These are phyloP conservation scores for Phalacrocorax pelagicus DNA, from an alignment of 2,113 vertebrate species.

Conservation along the genomic window DNA sequence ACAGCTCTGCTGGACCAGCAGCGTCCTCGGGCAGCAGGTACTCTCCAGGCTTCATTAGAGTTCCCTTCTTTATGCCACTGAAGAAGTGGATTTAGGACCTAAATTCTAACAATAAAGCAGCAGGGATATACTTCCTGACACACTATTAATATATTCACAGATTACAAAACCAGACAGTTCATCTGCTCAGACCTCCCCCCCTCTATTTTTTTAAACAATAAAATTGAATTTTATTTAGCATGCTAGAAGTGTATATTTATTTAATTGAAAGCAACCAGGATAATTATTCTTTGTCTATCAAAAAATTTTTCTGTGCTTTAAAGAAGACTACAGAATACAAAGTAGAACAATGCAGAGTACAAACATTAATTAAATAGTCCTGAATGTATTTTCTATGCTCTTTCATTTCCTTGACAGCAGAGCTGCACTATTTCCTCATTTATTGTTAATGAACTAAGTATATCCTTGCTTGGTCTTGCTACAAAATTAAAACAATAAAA, in stretches of 20 bases:
- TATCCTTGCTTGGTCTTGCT: neutral
- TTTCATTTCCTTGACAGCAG: constrained; percentile 51
- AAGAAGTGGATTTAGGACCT: neutral
- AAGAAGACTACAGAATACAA: constrained; percentile 22
- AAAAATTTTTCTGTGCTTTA: constrained; percentile 3
- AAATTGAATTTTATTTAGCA: neutral
- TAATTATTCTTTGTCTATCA: constrained; percentile 15
- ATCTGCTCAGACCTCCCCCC: neutral
- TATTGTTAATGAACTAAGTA: constrained; percentile 43
- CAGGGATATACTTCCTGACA: neutral
- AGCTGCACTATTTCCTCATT: constrained; percentile 34
- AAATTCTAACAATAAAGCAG: neutral
- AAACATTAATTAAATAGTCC: constrained; percentile 36
- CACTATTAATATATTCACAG: neutral
- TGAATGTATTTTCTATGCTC: constrained; percentile 4
- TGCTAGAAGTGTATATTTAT: neutral
- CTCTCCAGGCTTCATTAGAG: neutral
- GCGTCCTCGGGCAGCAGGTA: neutral
- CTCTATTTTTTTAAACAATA: neutral
- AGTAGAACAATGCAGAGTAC: constrained; percentile 26
- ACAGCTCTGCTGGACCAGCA: neutral
- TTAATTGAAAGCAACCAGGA: constrained; percentile 15
- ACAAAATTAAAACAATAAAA: constrained; percentile 28
- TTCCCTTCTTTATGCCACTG: neutral
- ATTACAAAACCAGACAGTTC: neutral